Conservation (phyloP, 2,113 vertebrate genomes). For the Scortum barcoo region DNA sequence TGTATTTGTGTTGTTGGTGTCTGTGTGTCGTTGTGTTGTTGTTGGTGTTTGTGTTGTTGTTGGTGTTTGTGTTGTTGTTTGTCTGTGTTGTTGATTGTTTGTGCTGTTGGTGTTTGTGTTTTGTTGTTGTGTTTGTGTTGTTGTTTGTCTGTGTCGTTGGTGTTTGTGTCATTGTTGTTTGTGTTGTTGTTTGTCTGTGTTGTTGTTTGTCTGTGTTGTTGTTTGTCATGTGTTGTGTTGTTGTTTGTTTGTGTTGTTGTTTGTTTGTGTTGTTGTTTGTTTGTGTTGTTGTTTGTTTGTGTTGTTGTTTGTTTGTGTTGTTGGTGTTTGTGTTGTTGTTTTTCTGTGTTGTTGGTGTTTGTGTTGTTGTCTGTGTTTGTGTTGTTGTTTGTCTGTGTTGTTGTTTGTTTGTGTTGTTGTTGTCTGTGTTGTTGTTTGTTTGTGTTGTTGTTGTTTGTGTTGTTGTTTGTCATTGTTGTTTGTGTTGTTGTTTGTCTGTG, state of each 20-base stretch:
- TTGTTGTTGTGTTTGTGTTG: not conserved
- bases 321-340: not conserved
- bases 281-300: not conserved
- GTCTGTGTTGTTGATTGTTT: no score
- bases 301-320: not conserved
- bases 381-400: no score
- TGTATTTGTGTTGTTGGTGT: not conserved
- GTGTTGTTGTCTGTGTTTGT: not conserved
- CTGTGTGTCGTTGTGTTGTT: not conserved
- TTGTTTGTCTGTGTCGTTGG: no score
- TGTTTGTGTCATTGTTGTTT: no score
- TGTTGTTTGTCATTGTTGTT: not conserved
- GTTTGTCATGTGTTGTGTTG: not conserved
- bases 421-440: not conserved
- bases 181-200: not conserved
- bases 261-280: not conserved
- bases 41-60: not conserved
- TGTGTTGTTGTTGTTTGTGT: not conserved
- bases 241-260: not conserved
- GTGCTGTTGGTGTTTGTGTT: not conserved
- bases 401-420: no score
- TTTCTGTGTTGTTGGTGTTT: no score
- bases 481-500: not conserved
- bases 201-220: not conserved
- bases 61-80: not conserved